Evolutionary conservation across 2,797 vertebrate species (phyloP).

Genomic region (Erethizon dorsatum): DNA sequence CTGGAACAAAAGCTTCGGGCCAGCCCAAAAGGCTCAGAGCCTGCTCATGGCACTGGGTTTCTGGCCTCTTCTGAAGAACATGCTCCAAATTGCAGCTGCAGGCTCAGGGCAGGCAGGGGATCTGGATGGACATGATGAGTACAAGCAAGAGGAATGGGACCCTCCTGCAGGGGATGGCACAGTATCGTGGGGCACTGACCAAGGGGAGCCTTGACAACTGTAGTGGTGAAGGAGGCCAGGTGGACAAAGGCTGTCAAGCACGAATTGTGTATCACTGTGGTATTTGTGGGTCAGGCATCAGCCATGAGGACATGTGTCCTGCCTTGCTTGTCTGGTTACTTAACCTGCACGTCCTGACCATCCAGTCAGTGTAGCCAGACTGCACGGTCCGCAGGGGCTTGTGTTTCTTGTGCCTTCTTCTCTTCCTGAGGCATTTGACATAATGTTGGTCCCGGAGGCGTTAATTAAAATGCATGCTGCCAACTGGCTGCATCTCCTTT

Average conservation of each 20-base stretch:
- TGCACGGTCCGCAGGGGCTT: fast-evolving
- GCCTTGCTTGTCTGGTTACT: not conserved
- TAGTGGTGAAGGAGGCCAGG: not conserved
- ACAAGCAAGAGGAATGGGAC: not conserved
- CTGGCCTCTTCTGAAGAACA: not conserved
- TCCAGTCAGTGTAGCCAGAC: not conserved
- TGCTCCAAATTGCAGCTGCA: not conserved
- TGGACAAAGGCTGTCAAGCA: not conserved
- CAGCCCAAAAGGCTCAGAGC: too few species aligned
- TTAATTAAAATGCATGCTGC: not conserved
- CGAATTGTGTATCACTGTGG: not conserved
- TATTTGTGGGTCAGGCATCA: not conserved
- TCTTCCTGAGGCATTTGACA: too few species aligned
- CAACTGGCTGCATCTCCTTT: not conserved
- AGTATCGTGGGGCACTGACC: fast-evolving
- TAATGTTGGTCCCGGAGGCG: too few species aligned
- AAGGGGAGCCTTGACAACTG: not conserved
- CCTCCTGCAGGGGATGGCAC: fast-evolving
- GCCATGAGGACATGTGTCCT: not conserved
- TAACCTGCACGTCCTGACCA: not conserved
- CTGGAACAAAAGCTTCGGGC: not conserved
- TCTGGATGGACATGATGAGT: not conserved
- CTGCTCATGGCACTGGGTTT: too few species aligned
- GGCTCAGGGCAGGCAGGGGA: not conserved
- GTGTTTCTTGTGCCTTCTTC: too few species aligned